Conservation (phyloP, 2,113 vertebrate species). For the Desmodus rotundus region DNA sequence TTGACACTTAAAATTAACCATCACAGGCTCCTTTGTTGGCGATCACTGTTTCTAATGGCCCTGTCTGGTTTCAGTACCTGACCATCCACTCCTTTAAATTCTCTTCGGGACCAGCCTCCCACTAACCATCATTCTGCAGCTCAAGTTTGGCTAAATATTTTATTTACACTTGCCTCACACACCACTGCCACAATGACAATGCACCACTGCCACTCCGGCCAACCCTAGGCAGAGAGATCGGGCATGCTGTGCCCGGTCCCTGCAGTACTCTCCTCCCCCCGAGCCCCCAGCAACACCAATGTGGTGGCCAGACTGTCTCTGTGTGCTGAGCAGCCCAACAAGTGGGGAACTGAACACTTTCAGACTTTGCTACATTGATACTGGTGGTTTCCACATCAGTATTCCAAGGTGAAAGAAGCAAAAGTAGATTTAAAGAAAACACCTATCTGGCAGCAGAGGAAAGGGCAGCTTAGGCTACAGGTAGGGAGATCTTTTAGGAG, state of each 20-base stretch:
- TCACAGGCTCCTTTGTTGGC: background rate
- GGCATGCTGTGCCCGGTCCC: background rate
- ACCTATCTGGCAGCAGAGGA: background rate
- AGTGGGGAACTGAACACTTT: background rate
- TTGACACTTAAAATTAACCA: background rate
- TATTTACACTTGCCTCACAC: background rate
- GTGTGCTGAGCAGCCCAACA: background rate
- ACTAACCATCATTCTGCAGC: background rate
- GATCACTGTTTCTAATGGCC: background rate
- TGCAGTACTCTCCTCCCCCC: accelerated
- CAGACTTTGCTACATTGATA: background rate
- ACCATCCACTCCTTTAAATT: background rate
- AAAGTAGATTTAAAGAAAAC: background rate
- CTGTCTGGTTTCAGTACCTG: background rate
- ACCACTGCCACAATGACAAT: background rate
- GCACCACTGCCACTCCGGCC: background rate
- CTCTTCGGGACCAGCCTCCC: background rate
- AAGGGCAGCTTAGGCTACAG: background rate
- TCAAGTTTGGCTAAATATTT: background rate
- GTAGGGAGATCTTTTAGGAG: background rate
- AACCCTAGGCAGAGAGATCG: background rate
- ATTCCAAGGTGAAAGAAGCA: background rate
- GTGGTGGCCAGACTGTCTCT: background rate
- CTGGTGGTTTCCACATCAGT: background rate
- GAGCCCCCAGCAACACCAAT: background rate